These are phyloP conservation scores for Sycophaga agraensis DNA, from an alignment of 1,140 invertebrate species.

Conservation along the genomic window DNA sequence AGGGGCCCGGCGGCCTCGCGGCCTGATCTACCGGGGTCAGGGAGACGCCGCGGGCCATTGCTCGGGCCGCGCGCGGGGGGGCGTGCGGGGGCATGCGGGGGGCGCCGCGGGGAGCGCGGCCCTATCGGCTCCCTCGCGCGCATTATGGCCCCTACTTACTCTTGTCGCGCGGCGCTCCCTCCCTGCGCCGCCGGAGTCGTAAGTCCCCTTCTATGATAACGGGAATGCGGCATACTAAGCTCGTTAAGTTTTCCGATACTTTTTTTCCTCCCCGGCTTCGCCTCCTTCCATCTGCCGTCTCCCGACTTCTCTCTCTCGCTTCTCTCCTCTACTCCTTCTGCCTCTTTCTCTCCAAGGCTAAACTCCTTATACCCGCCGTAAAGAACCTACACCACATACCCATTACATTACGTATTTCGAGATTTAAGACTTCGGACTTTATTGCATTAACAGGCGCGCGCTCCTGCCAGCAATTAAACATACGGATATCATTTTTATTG, in stretches of 20 bases:
- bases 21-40: no score
- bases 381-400: background rate
- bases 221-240: conserved; percentile 9
- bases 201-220: background rate
- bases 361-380: background rate
- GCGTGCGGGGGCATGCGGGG: no score
- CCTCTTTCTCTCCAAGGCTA: background rate
- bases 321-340: no score
- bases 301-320: no score
- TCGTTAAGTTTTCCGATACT: conserved; percentile 14
- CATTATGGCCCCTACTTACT: no score
- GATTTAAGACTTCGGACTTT: conserved; percentile 5
- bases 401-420: background rate
- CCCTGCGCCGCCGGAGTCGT: no score
- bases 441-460: background rate
- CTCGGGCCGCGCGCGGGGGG: no score
- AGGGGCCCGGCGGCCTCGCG: no score
- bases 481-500: background rate
- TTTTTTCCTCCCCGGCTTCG: background rate
- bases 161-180: no score
- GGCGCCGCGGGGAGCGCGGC: no score
- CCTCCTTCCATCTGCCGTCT: background rate
- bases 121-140: no score
- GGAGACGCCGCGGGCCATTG: no score
- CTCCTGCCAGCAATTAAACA: background rate